Base-by-base conservation (phyloP, 1,140 invertebrate species). In the Bombus pascuorum region DNA sequence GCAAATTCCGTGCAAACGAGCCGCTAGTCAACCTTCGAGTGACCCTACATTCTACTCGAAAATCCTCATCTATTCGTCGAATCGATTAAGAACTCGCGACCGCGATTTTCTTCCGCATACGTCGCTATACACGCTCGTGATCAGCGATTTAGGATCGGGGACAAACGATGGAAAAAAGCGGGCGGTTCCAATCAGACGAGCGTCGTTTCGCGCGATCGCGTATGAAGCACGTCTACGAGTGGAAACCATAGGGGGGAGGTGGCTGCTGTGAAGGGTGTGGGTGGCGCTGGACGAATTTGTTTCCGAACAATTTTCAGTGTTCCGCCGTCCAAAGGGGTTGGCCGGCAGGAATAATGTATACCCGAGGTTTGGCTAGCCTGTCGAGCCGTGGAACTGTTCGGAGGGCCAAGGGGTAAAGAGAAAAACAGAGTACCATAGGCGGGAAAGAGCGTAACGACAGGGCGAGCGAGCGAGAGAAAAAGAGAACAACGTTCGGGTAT, bases 281-380 rank as follows among this genome's bases (percentile, higher is more conserved):
- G 59, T 68, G 53, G 57, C 57, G 34, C 47, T 65, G 77, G 87
- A 80, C 84, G 89, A 91, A 91, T 90, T 92, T 88, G 89, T 92
- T 92, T 92, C 87, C 86, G 89, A 91, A 91, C 91, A 92, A 92
- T 92, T 91, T 92, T 92, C 91, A 86, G 82, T 90, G 89, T 87
- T 91, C 80, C 78, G 74, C 73, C 83, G 87, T 91, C 87, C 86
- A 88, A 91, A 91, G 89, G 90, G 86, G 88, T 88, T 86, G 89
- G 89, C 87, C 87, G 87, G 86, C 89, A 92, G 91, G 85, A 92
- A 92, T 92, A 92, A 92, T 92, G 91, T 92, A 92, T 92, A 91
- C 89, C 85, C 90, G 88, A 92, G 91, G 90, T 92, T 92, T 92
- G 89, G 87, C 80, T 87, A 78, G 89, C 75, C 86, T 90, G 82